phyloP scores from a whole-genome alignment of 2,888 invertebrate genomes.

The Acrobeloides nanus region DNA sequence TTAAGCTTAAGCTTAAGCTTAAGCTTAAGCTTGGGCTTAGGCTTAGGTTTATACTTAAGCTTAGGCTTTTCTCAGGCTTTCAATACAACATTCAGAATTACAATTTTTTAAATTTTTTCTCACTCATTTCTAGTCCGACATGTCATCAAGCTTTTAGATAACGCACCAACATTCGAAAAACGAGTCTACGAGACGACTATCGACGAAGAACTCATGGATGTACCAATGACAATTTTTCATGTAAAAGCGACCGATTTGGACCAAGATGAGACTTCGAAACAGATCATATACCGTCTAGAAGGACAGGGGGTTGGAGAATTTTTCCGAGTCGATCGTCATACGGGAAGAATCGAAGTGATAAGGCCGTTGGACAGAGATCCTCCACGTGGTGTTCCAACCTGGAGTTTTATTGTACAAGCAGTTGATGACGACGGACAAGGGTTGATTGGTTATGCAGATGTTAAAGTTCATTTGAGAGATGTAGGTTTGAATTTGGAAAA shows the following conservation, averaged over 20 bases:
- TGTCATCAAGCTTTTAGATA: conserved; percentile 56
- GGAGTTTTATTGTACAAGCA: conserved; percentile 52
- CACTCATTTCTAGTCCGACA: conserved; percentile 66
- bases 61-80: too few relatives aligned
- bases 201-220: conserved; percentile 39
- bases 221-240: conserved; percentile 43
- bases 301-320: conserved; percentile 55
- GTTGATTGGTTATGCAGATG: conserved; percentile 56
- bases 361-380: conserved; percentile 81
- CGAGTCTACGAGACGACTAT: conserved; percentile 40
- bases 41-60: too few relatives aligned
- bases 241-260: conserved; percentile 46
- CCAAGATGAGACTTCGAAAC: conserved; percentile 34
- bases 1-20: too few relatives aligned
- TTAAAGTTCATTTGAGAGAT: conserved; percentile 51
- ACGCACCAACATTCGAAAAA: conserved; percentile 54
- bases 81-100: too few relatives aligned
- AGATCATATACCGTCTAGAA: conserved; percentile 48
- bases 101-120: too few relatives aligned
- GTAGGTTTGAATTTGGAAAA: too few relatives aligned
- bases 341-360: conserved; percentile 55
- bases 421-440: conserved; percentile 51
- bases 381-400: conserved; percentile 68
- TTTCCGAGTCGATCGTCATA: conserved; percentile 50
- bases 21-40: too few relatives aligned